Base-by-base conservation (phyloP, 2,888 invertebrate genomes). In the Macroteleia sp. region DNA sequence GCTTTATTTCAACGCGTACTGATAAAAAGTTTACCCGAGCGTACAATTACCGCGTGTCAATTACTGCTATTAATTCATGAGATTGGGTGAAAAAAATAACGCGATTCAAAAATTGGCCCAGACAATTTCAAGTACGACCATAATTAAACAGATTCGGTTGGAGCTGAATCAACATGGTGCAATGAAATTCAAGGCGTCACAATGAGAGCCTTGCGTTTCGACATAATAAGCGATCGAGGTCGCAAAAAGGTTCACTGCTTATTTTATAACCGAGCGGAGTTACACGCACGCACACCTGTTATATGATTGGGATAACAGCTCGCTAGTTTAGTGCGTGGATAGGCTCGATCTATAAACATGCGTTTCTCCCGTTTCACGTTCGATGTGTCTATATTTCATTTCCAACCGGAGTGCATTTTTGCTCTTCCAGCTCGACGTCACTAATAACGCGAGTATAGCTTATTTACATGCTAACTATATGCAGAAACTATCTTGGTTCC, bases 391-490 rank as follows among this genome's bases (percentile, higher is more conserved):
- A 80, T 82, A 85, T 84, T 83, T 85, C 85, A 85, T 83, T 85
- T 83, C 84, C 84, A 85, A n/a, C n/a, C 80, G 82, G 82, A 74
- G 62, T 75, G 57, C 44, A 85, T 83, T 86, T 86, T 84, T 85
- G 48, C 61, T 30, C 28, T 54, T 62, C 61, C 77, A 81, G 71
- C 75, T 78, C 80, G 83, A 85, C 79, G 81, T 81, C 78, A 80
- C 82, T 85, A 86, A 88, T 86, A 87, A 87, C 85, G 84, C 61
- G 77, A 61, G 70, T 77, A 76, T 77, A 69, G 75, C 84, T 86
- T 83, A 87, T 87, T 88, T 86, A 85, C 86, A 87, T 86, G 83
- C 79, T 77, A 57, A 62, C 76, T 59, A 54, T 76, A 81, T 75
- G 64, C 64, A 59, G 54, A 57, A 46, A 67, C 46, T 61, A 57